Base-by-base conservation (phyloP, 2,113 vertebrate species). In the Campylorhamphus procurvoides region DNA sequence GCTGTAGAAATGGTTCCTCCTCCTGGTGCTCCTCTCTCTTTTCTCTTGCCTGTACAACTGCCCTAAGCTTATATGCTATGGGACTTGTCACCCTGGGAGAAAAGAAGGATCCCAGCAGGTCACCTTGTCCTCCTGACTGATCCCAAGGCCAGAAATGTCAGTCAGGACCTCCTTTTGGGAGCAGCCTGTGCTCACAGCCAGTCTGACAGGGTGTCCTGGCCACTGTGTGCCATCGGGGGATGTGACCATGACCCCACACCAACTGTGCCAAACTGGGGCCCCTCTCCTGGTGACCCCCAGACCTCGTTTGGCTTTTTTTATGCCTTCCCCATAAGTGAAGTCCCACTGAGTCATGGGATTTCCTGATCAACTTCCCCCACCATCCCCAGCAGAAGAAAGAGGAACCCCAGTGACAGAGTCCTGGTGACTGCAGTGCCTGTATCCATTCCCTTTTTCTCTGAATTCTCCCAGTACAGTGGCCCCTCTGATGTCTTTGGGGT, bases 321-420 rank as follows among this genome's bases (percentile, higher is more conserved):
- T 40, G 64, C 24, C 68, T 95, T 93, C 91, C 91, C 49, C 47
- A 52, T 87, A 37, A 37, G 35, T 56, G 52, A 92, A 40, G 73
- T 90, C 35, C 44, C 47, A 59, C 47, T 86, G 73, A 91, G 89
- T 96, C 95, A 95, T 96, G 89, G 52, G 94, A 84, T 83, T 96
- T 95, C 83, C 73, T 93, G 73, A 94, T 47, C n/a, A 93, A 92
- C 86, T 95, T 97, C 91, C 94, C 86, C 68, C 52, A 56, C 35
- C 33, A 78, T 59, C 80, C 29, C 47, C 83, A 84, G 35, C 27
- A 90, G 52, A 52, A 89, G 60, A 97, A 97, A 96, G 95, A 89
- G 91, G 96, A 96, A 97, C 60, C 47, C 24, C 72, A 18, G 24
- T 86, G 55, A 62, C 0, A 0, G 6, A 14, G 47, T 63, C 27